Conservation (phyloP, 2,113 vertebrate genomes). For the Heterocephalus glaber region DNA sequence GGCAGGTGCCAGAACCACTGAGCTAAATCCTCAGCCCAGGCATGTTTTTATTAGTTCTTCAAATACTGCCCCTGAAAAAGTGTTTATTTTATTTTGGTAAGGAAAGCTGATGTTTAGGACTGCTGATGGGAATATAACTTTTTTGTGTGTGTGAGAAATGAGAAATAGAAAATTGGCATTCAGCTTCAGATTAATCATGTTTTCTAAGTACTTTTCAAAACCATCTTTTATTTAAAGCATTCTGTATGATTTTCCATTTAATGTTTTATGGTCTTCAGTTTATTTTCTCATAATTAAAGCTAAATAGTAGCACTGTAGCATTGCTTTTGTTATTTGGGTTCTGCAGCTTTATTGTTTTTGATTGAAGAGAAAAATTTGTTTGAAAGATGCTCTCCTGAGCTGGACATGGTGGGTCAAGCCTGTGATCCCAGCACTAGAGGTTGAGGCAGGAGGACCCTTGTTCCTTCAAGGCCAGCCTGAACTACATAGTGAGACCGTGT, state of each 20-base stretch:
- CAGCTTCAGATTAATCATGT: conserved; percentile 32
- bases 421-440: not conserved
- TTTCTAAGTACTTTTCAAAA: conserved; percentile 53
- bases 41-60: conserved; percentile 53
- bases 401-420: not conserved
- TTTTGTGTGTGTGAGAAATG: not conserved
- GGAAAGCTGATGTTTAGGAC: conserved; percentile 48
- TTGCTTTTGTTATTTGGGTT: conserved; percentile 46
- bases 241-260: conserved; percentile 18
- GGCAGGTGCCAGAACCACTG: too few relatives aligned
- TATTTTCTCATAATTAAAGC: conserved; percentile 45
- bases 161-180: conserved; percentile 3
- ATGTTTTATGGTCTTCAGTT: conserved; percentile 40
- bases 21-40: too few relatives aligned
- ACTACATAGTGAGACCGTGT: not conserved
- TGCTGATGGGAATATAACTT: not conserved
- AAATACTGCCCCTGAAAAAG: conserved; percentile 16
- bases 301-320: not conserved
- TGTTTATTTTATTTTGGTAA: not conserved
- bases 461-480: not conserved
- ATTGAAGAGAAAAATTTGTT: not conserved
- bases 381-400: not conserved
- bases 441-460: not conserved
- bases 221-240: conserved; percentile 49
- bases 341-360: not conserved